These are phyloP conservation scores for Scolopax bukidnonensis DNA, from an alignment of 2,797 vertebrate species.

Conservation along the genomic window DNA sequence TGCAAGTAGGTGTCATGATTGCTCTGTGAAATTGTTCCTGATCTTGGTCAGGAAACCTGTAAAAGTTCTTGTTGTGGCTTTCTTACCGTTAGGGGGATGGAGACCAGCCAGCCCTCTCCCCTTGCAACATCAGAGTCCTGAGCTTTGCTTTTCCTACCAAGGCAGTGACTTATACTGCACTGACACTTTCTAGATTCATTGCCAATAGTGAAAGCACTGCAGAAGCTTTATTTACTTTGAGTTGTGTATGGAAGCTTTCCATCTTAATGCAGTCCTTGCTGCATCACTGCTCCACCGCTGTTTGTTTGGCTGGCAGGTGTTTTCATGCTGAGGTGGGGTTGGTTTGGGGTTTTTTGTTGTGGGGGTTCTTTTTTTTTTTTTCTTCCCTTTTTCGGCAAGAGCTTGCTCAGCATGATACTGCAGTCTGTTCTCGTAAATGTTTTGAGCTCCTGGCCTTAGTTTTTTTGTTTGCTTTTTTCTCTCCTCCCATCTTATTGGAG, in stretches of 20 bases:
- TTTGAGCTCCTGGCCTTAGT: background rate
- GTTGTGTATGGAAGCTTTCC: background rate
- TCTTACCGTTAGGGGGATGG: background rate
- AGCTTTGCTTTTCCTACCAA: background rate
- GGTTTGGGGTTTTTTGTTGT: background rate
- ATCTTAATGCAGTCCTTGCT: accelerated
- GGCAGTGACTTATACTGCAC: background rate
- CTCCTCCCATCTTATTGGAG: accelerated
- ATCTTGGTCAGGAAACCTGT: background rate
- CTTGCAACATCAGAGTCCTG: background rate
- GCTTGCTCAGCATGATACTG: background rate
- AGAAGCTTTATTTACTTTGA: background rate
- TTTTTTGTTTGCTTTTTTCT: background rate
- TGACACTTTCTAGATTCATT: background rate
- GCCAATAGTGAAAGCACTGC: background rate
- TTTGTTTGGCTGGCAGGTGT: background rate
- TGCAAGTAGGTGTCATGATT: background rate
- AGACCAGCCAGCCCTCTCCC: background rate
- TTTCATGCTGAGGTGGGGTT: background rate
- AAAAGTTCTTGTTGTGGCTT: background rate
- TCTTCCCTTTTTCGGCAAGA: background rate
- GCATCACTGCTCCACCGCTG: background rate
- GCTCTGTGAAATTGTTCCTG: background rate
- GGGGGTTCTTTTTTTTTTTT: background rate
- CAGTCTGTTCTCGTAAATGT: background rate